Evolutionary conservation across 2,888 invertebrate species (phyloP), one percentile per base, ranked within the genome.

Genomic region (Choreutis nemorana): DNA sequence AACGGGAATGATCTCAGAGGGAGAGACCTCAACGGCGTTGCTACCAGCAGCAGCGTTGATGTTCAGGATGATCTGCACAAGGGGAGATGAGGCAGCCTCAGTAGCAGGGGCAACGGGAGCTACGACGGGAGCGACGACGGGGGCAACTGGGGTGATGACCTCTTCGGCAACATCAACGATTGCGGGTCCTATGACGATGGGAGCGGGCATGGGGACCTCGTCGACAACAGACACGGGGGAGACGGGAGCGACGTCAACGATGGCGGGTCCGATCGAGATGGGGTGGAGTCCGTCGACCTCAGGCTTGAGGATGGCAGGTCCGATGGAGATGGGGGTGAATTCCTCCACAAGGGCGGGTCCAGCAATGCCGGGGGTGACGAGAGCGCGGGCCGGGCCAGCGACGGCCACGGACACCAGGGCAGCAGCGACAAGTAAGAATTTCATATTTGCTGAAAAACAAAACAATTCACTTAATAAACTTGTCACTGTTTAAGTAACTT

Each of bases 21-120:
- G 29, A 12, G 21, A 18, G 6, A 32, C 23, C 8, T 23, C 22
- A 7, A 11, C 30, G 14, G 30, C 30, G 16, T 9, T 16, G 8
- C 10, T 9, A 33, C 23, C 12, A 16, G 26, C 22, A 6, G 34
- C 23, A 9, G 31, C 37, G 35, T 42, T 34, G 23, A 45, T 36
- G 39, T 45, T 45, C 28, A 45, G 27, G 40, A 43, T 45, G 35
- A 49, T 39, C 32, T 46, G 42, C n/a, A 50, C 43, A n/a, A 46
- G 40, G 9, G 44, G 43, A 27, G 41, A 30, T 25, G 23, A 31
- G 24, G 32, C 27, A 28, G 16, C n/a, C n/a, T 27, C 30, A 16
- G 37, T 24, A 15, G 21, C 29, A 15, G 32, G 34, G 20, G 13
- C 26, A 28, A 33, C 35, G 31, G 31, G 26, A 13, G 29, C 26